Evolutionary conservation across 2,888 invertebrate species (phyloP), one percentile per base, ranked within the genome.

Genomic region (Thymelicus acteon): DNA sequence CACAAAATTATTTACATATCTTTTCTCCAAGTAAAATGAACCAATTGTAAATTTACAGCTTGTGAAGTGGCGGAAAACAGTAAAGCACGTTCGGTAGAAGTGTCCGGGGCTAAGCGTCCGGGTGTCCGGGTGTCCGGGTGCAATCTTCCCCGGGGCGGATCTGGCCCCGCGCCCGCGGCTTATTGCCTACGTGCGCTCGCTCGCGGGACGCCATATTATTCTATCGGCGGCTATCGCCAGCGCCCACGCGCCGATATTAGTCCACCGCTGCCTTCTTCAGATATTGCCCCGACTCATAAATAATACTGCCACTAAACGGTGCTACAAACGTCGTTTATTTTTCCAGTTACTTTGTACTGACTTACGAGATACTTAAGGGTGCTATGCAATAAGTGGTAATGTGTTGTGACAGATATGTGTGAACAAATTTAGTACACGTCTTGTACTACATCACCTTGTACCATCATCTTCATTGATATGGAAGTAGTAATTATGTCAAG

Each of bases 171-270:
- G 91, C 88, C 90, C 86, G 87, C 83, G 87, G 91, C 92, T 93
- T 93, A 93, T 93, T 93, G 93, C 92, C 91, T 93, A 93, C 93
- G 93, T 93, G 93, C 91, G 88, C 84, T 82, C 84, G 85, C 85
- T 81, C 87, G 84, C 86, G 83, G 85, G 80, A 87, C 88, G 90
- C 91, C 93, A 92, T 93, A 93, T 93, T 93, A 93, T 92, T 92
- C 93, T 90, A 93, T 92, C 90, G 90, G 83, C 87, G 86, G 84
- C 91, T 92, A 92, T 93, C 92, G 91, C 86, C 79, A 77, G 84
- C 84, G 80, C 80, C 88, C 91, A 91, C 88, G 88, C 91, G 83
- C 84, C 85, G 85, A 90, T 93, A 93, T 93, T 92, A 92, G 91
- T 91, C 88, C 86, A 89, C 86, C 80, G 81, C 90, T 91, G 91